phyloP scores from a whole-genome alignment of 2,113 vertebrate species.

The Psittacus erithacus region DNA sequence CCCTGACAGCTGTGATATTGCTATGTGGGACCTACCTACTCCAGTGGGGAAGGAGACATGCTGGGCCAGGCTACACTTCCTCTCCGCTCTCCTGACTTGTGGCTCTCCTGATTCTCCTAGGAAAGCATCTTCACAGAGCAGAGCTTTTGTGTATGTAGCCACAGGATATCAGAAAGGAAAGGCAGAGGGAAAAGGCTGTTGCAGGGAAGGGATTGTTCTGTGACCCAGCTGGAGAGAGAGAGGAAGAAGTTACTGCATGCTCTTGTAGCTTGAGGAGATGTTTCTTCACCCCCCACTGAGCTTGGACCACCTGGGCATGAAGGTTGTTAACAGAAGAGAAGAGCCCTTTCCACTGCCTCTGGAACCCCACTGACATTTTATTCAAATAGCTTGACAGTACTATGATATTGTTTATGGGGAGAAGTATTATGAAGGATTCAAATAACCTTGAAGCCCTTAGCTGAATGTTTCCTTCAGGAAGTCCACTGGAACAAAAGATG shows the following conservation, averaged over 20 bases:
- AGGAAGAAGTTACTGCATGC: not conserved
- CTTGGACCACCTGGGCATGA: not conserved
- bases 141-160: rapidly evolving
- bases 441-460: not conserved
- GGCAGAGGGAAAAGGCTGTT: not conserved
- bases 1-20: not conserved
- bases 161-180: not conserved
- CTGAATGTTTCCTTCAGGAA: not conserved
- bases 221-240: not conserved
- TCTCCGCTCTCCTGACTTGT: not conserved
- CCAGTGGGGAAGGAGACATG: not conserved
- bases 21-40: rapidly evolving
- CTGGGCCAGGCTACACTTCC: not conserved
- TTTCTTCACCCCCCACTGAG: rapidly evolving
- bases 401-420: rapidly evolving
- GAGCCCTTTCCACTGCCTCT: not conserved
- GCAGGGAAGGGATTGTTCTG: not conserved
- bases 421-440: not conserved
- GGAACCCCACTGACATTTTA: not conserved
- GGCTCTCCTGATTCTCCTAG: not conserved
- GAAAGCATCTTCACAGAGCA: not conserved
- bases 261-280: not conserved
- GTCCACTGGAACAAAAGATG: not conserved
- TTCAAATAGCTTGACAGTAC: not conserved
- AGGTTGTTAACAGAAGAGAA: not conserved